Conservation (phyloP, 2,113 vertebrate genomes). For the Pedionomus torquatus region DNA sequence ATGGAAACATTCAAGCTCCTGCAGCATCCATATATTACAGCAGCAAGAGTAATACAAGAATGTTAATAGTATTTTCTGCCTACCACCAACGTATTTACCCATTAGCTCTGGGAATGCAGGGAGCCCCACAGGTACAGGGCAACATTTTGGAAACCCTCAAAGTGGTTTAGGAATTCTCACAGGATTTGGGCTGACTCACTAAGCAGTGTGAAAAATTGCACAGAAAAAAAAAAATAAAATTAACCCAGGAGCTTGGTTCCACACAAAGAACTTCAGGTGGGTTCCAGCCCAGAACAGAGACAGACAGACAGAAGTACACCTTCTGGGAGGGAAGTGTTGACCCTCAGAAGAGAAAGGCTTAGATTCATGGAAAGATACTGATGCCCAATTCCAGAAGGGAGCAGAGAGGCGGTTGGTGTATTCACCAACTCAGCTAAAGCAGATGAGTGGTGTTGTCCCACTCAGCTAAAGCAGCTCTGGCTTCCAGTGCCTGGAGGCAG, state of each 20-base stretch:
- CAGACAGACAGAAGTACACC: not conserved
- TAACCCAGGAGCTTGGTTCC: not conserved
- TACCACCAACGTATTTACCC: not conserved
- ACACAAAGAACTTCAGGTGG: not conserved
- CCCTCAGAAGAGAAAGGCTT: not conserved
- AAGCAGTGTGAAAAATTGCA: not conserved
- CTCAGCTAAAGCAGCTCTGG: not conserved
- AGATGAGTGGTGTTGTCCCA: not conserved
- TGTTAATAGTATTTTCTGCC: not conserved
- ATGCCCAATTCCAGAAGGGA: not conserved
- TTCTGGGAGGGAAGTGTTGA: not conserved
- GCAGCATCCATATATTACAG: not conserved
- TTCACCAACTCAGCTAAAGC: not conserved
- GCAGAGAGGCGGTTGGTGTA: not conserved
- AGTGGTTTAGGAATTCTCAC: not conserved
- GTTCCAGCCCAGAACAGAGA: not conserved
- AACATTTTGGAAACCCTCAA: not conserved
- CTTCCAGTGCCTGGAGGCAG: not conserved
- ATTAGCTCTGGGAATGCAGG: not conserved
- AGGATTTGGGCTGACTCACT: not conserved
- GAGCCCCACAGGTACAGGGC: not conserved
- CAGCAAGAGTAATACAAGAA: not conserved
- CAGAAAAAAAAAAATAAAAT: not conserved
- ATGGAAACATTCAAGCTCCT: not conserved
- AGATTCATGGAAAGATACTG: not conserved